These are phyloP conservation scores for Eunapius fragilis DNA, from an alignment of 37 sponge, comb jelly and placozoan genomes.

Conservation along the genomic window DNA sequence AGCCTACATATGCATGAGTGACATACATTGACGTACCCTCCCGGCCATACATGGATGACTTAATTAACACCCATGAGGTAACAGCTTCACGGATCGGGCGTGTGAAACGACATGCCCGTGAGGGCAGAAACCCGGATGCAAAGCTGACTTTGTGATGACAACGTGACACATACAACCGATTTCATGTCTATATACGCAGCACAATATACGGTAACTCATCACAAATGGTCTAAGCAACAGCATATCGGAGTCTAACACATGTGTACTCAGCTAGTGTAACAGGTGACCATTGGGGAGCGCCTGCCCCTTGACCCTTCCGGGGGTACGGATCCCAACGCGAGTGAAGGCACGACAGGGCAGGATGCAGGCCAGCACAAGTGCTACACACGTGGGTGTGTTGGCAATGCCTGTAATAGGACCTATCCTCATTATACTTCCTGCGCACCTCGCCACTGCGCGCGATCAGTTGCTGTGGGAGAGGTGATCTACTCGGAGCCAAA, in stretches of 20 bases:
- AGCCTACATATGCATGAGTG: background rate
- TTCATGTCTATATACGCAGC: background rate
- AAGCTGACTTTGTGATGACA: background rate
- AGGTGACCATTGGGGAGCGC: background rate
- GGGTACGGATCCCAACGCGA: background rate
- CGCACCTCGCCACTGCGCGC: background rate
- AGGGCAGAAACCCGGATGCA: too few species aligned
- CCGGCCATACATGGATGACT: too few species aligned
- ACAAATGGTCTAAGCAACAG: background rate
- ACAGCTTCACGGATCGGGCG: too few species aligned
- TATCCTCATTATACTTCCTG: background rate
- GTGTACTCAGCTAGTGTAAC: background rate
- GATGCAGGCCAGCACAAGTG: background rate
- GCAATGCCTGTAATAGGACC: background rate
- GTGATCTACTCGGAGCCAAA: background rate
- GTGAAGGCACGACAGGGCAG: background rate
- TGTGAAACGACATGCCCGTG: too few species aligned
- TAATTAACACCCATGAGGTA: too few species aligned
- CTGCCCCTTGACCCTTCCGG: conserved; percentile 7
- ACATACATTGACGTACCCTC: background rate
- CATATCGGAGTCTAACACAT: background rate
- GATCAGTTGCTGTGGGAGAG: background rate
- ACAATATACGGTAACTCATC: background rate
- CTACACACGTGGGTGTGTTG: background rate
- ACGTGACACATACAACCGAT: background rate